Conservation (phyloP, 92 coral and sea anemone species). For the Epizoanthus scotinus region DNA sequence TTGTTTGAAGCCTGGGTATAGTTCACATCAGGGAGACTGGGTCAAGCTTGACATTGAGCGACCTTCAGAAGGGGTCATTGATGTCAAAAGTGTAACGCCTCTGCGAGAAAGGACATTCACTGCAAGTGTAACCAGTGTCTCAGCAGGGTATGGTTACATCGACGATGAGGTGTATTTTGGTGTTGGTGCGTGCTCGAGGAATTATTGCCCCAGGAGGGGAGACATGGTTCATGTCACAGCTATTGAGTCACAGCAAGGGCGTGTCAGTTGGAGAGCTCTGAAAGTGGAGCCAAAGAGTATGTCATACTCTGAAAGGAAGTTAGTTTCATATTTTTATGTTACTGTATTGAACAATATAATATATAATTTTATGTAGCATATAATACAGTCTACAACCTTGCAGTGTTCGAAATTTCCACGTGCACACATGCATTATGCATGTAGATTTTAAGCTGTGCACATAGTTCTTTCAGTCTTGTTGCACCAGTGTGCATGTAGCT, state of each 20-base stretch:
- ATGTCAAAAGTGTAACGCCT: constrained; percentile 88
- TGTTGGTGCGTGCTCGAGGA: constrained; percentile 67
- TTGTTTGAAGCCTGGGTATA: constrained; percentile 57
- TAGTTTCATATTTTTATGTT: neutral
- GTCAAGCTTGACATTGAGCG: constrained; percentile 78
- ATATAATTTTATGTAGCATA: too few relatives aligned
- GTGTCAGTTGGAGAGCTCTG: constrained; percentile 86
- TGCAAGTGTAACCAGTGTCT: constrained; percentile 73
- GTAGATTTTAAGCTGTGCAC: too few relatives aligned
- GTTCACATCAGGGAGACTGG: constrained; percentile 87
- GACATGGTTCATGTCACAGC: constrained; percentile 85
- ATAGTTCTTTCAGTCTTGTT: too few relatives aligned
- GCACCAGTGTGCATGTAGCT: too few relatives aligned
- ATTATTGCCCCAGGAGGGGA: constrained; percentile 71
- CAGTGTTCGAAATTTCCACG: too few relatives aligned
- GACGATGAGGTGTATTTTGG: constrained; percentile 82
- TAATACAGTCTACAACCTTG: too few relatives aligned
- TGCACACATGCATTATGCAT: too few relatives aligned
- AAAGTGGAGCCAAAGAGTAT: constrained; percentile 68
- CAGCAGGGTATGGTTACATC: constrained; percentile 88
- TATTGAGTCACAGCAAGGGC: constrained; percentile 86
- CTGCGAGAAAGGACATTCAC: constrained; percentile 78
- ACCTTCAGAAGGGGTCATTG: constrained; percentile 60
- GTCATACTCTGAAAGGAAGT: constrained; percentile 53
- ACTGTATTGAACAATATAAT: too few relatives aligned